A percentile compares a stretch with the other conserved stretches of the same genome.
Conservation (phyloP, 2,888 invertebrate genomes). For the Brassicogethes aeneus region DNA sequence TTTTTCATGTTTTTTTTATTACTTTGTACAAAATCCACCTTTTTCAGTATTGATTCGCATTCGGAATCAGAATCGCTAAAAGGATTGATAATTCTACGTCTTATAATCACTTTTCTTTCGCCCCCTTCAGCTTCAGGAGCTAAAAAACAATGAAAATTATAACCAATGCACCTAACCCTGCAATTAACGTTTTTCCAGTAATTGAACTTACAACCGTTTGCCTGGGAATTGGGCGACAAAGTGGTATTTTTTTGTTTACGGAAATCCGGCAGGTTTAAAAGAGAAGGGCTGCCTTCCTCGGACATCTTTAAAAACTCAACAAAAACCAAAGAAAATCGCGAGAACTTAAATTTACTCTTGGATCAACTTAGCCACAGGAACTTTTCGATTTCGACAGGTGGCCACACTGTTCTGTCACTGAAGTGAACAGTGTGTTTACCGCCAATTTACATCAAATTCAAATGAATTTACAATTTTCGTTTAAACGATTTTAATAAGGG, state of each 20-base stretch:
- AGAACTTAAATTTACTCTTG: no score
- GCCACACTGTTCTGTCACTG: not conserved
- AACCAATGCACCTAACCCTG: no score
- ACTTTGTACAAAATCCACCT: no score
- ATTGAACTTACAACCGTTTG: no score
- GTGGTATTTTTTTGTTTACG: conserved; percentile 63
- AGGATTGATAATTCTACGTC: conserved; percentile 9
- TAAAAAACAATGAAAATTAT: no score
- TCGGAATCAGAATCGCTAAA: conserved; percentile 41
- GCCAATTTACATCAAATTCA: no score
- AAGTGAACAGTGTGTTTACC: not conserved
- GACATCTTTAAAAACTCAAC: conserved; percentile 27
- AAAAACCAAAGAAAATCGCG: not conserved
- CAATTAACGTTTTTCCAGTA: no score
- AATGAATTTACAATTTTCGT: no score
- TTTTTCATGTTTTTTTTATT: conserved; percentile 19
- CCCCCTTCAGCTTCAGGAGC: conserved; percentile 10
- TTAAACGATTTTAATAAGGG: no score
- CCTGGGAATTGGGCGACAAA: no score
- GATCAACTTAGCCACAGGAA: no score
- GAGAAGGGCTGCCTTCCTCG: conserved; percentile 47
- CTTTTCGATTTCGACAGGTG: conserved; percentile 1
- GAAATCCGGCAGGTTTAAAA: conserved; percentile 58
- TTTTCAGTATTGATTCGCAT: conserved; percentile 8
- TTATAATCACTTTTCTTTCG: conserved; percentile 16